Conservation (phyloP, 2,797 vertebrate genomes). For the Enoplosus armatus region DNA sequence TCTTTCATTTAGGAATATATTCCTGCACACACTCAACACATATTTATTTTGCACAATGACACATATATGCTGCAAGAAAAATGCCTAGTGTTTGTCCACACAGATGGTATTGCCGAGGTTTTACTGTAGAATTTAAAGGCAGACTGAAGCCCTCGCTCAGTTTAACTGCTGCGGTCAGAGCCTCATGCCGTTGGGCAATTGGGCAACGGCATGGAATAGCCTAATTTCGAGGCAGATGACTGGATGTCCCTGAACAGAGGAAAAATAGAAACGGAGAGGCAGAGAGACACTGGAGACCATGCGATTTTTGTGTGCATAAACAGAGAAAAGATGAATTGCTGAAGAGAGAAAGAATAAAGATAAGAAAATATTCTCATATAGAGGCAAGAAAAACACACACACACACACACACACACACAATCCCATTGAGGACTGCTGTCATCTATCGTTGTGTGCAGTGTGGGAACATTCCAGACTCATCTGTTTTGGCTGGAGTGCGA, state of each 20-base stretch:
- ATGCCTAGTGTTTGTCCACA: slow-evolving; percentile 25
- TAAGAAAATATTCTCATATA: slow-evolving; percentile 18
- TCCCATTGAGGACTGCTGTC: slow-evolving; percentile 49
- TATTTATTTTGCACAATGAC: slow-evolving; percentile 6
- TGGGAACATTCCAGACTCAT: slow-evolving; percentile 57
- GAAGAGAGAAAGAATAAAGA: slow-evolving; percentile 20
- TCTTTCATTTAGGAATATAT: background rate
- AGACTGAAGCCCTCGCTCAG: slow-evolving; percentile 42
- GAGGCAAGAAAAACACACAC: slow-evolving; percentile 8
- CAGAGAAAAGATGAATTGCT: slow-evolving; percentile 9
- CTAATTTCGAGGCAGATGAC: slow-evolving; percentile 73
- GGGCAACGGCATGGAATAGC: slow-evolving; percentile 73
- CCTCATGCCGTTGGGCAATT: slow-evolving; percentile 72
- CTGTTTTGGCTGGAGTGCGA: slow-evolving; percentile 58
- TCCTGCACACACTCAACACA: background rate
- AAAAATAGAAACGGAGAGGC: slow-evolving; percentile 22
- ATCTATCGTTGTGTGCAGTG: slow-evolving; percentile 25
- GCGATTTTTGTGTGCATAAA: slow-evolving; percentile 7
- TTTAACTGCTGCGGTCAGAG: slow-evolving; percentile 56
- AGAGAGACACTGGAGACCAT: slow-evolving; percentile 10
- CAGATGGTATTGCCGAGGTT: slow-evolving; percentile 43
- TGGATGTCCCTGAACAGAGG: slow-evolving; percentile 54
- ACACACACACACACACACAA: slow-evolving; percentile 5
- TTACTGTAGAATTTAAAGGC: slow-evolving; percentile 56
- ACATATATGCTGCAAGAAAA: slow-evolving; percentile 26